Conservation (phyloP, 1,140 invertebrate species). For the Homarus americanus region DNA sequence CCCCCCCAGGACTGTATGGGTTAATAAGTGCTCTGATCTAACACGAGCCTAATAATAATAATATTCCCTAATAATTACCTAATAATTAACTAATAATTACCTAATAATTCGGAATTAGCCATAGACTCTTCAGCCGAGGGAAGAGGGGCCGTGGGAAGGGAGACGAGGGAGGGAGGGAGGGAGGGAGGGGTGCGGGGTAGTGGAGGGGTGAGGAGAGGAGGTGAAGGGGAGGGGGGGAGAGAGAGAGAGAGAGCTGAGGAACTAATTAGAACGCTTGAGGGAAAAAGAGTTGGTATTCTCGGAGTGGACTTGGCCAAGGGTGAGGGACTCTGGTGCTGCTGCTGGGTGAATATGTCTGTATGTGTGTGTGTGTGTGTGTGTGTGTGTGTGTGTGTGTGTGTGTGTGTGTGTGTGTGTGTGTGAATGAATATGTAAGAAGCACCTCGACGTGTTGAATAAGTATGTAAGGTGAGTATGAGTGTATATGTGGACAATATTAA, state of each 20-base stretch:
- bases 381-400: neutral
- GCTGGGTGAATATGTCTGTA: neutral
- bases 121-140: neutral
- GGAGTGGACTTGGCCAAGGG: neutral
- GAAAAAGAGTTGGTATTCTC: neutral
- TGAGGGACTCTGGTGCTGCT: neutral
- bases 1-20: too few species aligned
- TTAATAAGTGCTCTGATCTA: too few species aligned
- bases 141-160: neutral
- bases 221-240: neutral
- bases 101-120: too few species aligned
- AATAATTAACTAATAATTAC: too few species aligned
- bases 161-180: neutral
- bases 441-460: too few species aligned
- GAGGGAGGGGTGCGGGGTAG: neutral
- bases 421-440: too few species aligned
- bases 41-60: too few species aligned
- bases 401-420: constrained; percentile 46
- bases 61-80: too few species aligned
- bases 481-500: too few species aligned
- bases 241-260: neutral
- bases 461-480: too few species aligned
- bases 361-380: constrained; percentile 3
- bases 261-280: constrained; percentile 30
- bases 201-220: neutral